phyloP scores from a whole-genome alignment of 2,797 vertebrate species.

The Hydrolagus colliei region DNA sequence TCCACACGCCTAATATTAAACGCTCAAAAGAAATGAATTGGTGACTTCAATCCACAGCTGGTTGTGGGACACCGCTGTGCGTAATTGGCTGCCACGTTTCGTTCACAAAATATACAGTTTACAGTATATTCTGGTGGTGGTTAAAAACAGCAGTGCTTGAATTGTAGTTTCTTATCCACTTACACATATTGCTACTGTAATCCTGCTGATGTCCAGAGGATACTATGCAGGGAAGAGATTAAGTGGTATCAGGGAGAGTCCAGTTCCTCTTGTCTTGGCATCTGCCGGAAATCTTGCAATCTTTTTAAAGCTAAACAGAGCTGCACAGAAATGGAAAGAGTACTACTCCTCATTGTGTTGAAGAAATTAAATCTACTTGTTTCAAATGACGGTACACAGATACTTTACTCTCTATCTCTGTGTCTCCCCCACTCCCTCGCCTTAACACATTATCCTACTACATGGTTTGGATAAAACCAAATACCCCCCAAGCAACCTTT shows the following conservation, averaged over 20 bases:
- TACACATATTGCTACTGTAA: constrained; percentile 1
- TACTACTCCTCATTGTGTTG: background rate
- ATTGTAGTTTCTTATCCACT: background rate
- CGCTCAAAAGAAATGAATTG: no score
- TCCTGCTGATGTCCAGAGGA: background rate
- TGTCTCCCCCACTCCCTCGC: no score
- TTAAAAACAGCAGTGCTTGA: background rate
- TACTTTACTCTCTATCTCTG: no score
- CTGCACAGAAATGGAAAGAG: no score
- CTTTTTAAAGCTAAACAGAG: background rate
- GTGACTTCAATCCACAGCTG: no score
- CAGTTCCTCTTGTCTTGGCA: background rate
- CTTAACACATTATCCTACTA: background rate
- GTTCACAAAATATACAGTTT: no score
- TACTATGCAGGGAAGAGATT: background rate
- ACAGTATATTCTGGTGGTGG: no score
- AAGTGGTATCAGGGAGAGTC: background rate
- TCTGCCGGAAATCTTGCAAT: background rate
- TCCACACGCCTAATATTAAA: no score
- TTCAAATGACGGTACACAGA: background rate
- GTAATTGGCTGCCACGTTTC: no score
- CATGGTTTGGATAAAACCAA: background rate
- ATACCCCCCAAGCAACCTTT: background rate
- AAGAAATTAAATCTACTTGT: background rate
- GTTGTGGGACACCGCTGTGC: no score